Percentiles rank a stretch among this genome's conserved stretches.
These are phyloP conservation scores for Lepidochrysops patricia DNA, from an alignment of 2,888 invertebrate species.

Conservation along the genomic window DNA sequence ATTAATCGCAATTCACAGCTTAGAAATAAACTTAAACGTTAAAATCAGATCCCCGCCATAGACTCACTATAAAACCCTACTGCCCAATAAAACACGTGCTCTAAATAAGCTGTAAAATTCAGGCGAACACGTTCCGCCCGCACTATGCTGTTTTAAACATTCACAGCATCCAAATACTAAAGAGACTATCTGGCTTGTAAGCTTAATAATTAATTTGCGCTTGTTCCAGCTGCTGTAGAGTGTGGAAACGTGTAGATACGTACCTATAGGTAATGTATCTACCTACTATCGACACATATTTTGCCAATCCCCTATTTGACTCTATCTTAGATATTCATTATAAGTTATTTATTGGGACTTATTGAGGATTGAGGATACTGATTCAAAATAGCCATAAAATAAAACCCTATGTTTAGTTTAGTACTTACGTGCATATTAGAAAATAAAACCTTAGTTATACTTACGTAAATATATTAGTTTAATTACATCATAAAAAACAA, in stretches of 20 bases:
- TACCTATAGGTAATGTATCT: neutral
- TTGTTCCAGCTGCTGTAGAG: neutral
- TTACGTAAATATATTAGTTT: too few relatives aligned
- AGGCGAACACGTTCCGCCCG: neutral
- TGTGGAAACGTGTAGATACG: neutral
- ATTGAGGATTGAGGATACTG: too few relatives aligned
- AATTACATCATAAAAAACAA: too few relatives aligned
- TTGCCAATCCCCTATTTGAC: too few relatives aligned
- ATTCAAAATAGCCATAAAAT: too few relatives aligned
- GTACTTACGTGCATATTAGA: too few relatives aligned
- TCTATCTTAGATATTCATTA: too few relatives aligned
- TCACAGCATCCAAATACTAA: conserved; percentile 38
- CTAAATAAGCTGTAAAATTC: conserved; percentile 8
- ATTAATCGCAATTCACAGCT: too few relatives aligned
- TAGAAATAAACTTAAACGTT: too few relatives aligned
- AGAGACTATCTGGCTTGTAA: conserved; percentile 41
- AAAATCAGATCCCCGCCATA: neutral
- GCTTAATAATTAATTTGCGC: conserved; percentile 62
- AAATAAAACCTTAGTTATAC: too few relatives aligned
- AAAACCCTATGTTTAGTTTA: too few relatives aligned
- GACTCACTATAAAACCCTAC: neutral
- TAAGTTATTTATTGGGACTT: too few relatives aligned
- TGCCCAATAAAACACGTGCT: neutral
- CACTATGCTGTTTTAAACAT: conserved; percentile 43
- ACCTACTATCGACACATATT: neutral